Conservation (phyloP, 1,140 invertebrate genomes). For the Aphis gossypii region DNA sequence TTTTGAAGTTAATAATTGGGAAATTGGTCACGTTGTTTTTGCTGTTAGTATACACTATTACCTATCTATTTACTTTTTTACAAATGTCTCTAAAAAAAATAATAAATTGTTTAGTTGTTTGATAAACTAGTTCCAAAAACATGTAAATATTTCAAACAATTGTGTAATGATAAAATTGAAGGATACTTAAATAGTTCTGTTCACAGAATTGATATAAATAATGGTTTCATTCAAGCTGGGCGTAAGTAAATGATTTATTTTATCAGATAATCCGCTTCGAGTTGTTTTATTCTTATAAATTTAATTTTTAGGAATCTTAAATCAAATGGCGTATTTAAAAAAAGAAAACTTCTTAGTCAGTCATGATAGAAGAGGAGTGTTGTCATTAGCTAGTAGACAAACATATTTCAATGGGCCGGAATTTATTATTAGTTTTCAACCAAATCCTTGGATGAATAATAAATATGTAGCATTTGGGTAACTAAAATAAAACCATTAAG, state of each 20-base stretch:
- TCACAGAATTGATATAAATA: background rate
- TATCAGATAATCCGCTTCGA: background rate
- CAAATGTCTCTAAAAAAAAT: background rate
- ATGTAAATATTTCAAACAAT: conserved; percentile 40
- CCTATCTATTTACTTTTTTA: background rate
- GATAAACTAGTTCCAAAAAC: conserved; percentile 27
- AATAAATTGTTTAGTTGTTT: background rate
- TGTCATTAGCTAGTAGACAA: conserved; percentile 27
- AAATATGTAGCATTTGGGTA: conserved; percentile 53
- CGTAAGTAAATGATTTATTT: conserved; percentile 15
- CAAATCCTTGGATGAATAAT: conserved; percentile 45
- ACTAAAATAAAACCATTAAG: background rate
- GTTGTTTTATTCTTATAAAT: background rate
- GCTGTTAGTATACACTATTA: background rate
- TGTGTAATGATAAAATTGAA: conserved; percentile 3
- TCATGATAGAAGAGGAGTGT: conserved; percentile 45
- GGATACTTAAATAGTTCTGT: conserved; percentile 33
- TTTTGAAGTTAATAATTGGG: conserved; percentile 16
- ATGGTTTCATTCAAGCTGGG: conserved; percentile 44
- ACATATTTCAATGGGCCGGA: conserved; percentile 42
- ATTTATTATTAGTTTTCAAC: conserved; percentile 39
- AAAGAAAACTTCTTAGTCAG: conserved; percentile 39
- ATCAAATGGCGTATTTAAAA: background rate
- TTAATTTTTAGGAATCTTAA: background rate
- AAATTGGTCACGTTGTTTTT: conserved; percentile 17